phyloP scores from a whole-genome alignment of 2,888 invertebrate species.

The Spodoptera picta region DNA sequence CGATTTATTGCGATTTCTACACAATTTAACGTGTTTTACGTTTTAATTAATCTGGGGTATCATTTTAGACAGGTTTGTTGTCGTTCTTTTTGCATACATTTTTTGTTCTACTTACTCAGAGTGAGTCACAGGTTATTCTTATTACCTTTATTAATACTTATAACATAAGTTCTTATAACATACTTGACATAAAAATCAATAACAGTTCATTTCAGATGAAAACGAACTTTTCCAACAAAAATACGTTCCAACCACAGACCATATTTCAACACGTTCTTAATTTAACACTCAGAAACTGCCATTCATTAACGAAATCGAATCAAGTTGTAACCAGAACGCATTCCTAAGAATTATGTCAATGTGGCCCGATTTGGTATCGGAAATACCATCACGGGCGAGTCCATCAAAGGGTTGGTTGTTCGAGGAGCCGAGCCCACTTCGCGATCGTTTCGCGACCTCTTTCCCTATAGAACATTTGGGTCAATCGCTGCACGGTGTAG shows the following conservation, averaged over 20 bases:
- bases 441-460: conserved; percentile 59
- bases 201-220: not conserved
- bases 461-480: conserved; percentile 72
- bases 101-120: conserved; percentile 2
- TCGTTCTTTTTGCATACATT: conserved; percentile 9
- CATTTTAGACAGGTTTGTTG: conserved; percentile 6
- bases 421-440: conserved; percentile 57
- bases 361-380: conserved; percentile 44
- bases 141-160: conserved; percentile 8
- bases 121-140: not conserved
- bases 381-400: conserved; percentile 55
- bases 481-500: conserved; percentile 66
- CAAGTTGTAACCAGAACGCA: conserved; percentile 18
- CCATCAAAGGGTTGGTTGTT: conserved; percentile 65
- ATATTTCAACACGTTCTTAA: conserved; percentile 5
- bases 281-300: not conserved
- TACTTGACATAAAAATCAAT: not conserved
- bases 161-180: no score
- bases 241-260: conserved; percentile 12
- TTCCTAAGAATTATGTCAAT: conserved; percentile 33
- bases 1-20: conserved; percentile 43
- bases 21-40: conserved; percentile 38
- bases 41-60: conserved; percentile 28
- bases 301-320: conserved; percentile 1
- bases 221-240: not conserved